These are phyloP conservation scores for Chrysogorgia sp. DNA, from an alignment of 92 coral and sea anemone genomes.

Conservation along the genomic window DNA sequence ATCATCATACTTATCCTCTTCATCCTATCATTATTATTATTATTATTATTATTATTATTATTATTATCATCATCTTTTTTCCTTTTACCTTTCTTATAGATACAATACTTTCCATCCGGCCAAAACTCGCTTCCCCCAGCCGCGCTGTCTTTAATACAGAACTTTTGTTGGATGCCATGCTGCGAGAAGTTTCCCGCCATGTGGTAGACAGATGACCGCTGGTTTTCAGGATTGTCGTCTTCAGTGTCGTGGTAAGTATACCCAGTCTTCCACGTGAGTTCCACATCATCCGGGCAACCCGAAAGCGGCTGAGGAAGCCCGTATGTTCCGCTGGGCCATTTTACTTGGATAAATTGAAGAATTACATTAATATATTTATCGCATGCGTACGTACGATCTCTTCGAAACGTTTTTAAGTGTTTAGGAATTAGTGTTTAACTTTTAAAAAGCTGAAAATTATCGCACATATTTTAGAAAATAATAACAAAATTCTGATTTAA, in stretches of 20 bases:
- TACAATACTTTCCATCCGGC: conserved; percentile 97
- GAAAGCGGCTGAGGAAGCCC: conserved; percentile 91
- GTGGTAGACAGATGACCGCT: conserved; percentile 89
- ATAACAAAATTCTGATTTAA: no score
- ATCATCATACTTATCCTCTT: no score
- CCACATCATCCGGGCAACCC: conserved; percentile 90
- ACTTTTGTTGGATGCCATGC: conserved; percentile 96
- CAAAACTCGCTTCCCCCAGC: conserved; percentile 94
- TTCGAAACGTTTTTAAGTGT: no score
- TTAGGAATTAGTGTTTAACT: no score
- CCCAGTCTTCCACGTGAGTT: conserved; percentile 80
- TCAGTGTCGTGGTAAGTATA: conserved; percentile 99
- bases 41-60: no score
- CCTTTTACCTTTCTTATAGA: conserved; percentile 86
- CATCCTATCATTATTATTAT: no score
- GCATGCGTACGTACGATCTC: background rate
- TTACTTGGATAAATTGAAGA: conserved; percentile 56
- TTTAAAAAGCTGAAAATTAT: no score
- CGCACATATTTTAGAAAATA: no score
- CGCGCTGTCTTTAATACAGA: conserved; percentile 82
- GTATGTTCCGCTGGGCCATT: conserved; percentile 98
- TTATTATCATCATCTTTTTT: no score
- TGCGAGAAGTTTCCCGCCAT: conserved; percentile 97
- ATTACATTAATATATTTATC: background rate
- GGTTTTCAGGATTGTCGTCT: conserved; percentile 94